A percentile compares a stretch with the other conserved stretches of the same genome.
phyloP scores from a whole-genome alignment of 2,888 invertebrate genomes.

The Cheilosia grossa region DNA sequence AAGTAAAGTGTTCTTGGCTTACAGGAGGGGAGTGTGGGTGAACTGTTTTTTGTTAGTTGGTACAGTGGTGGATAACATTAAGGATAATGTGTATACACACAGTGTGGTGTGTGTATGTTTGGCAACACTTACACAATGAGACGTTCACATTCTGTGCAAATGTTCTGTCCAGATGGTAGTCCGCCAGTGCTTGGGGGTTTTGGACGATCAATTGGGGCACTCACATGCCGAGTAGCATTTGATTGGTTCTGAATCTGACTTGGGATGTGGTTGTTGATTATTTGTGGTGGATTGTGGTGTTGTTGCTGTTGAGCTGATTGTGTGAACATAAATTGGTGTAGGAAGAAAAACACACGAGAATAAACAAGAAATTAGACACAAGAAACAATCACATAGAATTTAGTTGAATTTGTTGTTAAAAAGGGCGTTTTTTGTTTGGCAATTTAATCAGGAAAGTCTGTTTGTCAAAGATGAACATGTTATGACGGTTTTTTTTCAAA shows the following conservation, averaged over 20 bases:
- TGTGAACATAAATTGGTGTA: constrained; percentile 43
- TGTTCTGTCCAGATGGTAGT: constrained; percentile 94
- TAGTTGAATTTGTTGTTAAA: neutral
- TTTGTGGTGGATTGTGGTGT: constrained; percentile 74
- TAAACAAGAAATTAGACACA: constrained; percentile 51
- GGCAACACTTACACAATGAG: constrained; percentile 96
- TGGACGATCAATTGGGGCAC: constrained; percentile 89
- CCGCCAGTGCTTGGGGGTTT: constrained; percentile 88
- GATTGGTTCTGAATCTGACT: constrained; percentile 57
- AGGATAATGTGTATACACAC: constrained; percentile 35
- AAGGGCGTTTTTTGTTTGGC: no score
- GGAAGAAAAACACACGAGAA: constrained; percentile 33
- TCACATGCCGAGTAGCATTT: constrained; percentile 86
- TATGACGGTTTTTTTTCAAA: no score
- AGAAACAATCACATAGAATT: neutral
- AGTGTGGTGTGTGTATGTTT: constrained; percentile 33
- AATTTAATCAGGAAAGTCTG: no score
- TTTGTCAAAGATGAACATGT: no score
- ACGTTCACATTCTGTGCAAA: constrained; percentile 98
- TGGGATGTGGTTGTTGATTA: constrained; percentile 76
- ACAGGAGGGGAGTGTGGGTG: constrained; percentile 28
- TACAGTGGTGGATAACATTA: constrained; percentile 11
- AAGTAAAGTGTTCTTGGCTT: constrained; percentile 11
- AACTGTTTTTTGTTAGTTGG: constrained; percentile 13
- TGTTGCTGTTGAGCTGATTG: constrained; percentile 73